Evolutionary conservation across 2,797 vertebrate genomes (phyloP).

Genomic region (Hippocampus kuda): DNA sequence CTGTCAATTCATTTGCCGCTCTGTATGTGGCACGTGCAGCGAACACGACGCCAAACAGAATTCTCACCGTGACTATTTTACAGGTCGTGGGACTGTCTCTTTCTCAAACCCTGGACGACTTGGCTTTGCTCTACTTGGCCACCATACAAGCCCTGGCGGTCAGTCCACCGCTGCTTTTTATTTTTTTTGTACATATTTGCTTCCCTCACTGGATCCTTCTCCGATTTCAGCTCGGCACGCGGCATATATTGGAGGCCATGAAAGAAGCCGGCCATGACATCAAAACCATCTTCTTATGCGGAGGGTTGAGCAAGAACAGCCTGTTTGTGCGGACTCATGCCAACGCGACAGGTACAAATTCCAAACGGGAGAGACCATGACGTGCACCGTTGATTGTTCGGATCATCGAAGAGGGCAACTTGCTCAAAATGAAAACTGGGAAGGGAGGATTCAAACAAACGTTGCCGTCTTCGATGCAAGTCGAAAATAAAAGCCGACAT

Average conservation of each 20-base stretch:
- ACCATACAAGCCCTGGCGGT: conserved; percentile 87
- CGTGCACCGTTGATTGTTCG: too few relatives aligned
- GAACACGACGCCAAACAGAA: too few relatives aligned
- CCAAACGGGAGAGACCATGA: not conserved
- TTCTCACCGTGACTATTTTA: not conserved
- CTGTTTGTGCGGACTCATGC: conserved; percentile 88
- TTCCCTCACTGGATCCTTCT: conserved; percentile 7
- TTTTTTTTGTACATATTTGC: conserved; percentile 7
- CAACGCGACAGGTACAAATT: conserved; percentile 75
- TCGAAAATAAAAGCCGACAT: too few relatives aligned
- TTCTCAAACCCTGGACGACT: conserved; percentile 80
- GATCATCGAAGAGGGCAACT: too few relatives aligned
- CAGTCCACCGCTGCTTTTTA: conserved; percentile 54
- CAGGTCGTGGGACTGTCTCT: conserved; percentile 83
- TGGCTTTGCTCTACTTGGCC: conserved; percentile 88
- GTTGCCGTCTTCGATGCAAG: too few relatives aligned
- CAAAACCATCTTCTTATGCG: conserved; percentile 83
- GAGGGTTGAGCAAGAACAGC: conserved; percentile 89
- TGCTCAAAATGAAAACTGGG: too few relatives aligned
- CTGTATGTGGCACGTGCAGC: too few relatives aligned
- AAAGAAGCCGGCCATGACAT: conserved; percentile 77
- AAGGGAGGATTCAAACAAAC: too few relatives aligned
- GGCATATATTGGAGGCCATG: conserved; percentile 85
- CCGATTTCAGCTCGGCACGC: conserved; percentile 78
- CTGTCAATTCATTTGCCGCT: too few relatives aligned